Evolutionary conservation across 2,888 invertebrate genomes (phyloP), one percentile per base, ranked within the genome.

Genomic region (Brachylomia viminalis): DNA sequence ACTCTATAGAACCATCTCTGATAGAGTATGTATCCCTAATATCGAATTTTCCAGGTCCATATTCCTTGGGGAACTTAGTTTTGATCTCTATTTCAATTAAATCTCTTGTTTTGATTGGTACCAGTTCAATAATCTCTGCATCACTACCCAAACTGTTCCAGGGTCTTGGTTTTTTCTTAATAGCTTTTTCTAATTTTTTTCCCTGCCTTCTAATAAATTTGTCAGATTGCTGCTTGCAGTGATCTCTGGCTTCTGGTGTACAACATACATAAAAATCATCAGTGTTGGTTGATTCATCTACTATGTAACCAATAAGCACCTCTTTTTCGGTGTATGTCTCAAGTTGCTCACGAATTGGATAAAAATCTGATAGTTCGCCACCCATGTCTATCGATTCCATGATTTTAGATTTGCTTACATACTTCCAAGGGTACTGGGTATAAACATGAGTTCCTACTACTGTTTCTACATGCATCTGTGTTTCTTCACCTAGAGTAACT

Each of bases 371-470:
- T 1, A 94, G 81, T 80, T 97, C 97, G 27, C 97, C 97, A 62
- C 97, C 96, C 0, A 97, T 82, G 5, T 97, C 97, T 67, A 98
- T 95, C 72, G 97, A 95, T 86, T 98, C 98, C 69, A 97, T 95
- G 2, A 98, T 94, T 64, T 97, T 94, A 52, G 97, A 96, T 91
- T 97, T 98, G 33, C 94, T 94, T 0, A 98, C 94, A 79, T 95
- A 96, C 80, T 97, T 97, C 98, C 98, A 98, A 0, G 98, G 98
- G 88, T 97, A 97, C 91, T 98, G 98, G 30, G 97, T 97, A 1
- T 97, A 98, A 0, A 98, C 97, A 89, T 98, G 97, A 56, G 97
- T 95, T 0, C 98, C 98, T 61, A 98, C 97, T 3, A 97, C 96
- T 85, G 98, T 96, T 79, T 97, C 97, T 20, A 98, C 92, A 71